Conservation (phyloP, 2,888 invertebrate genomes). For the Pyralis farinalis region DNA sequence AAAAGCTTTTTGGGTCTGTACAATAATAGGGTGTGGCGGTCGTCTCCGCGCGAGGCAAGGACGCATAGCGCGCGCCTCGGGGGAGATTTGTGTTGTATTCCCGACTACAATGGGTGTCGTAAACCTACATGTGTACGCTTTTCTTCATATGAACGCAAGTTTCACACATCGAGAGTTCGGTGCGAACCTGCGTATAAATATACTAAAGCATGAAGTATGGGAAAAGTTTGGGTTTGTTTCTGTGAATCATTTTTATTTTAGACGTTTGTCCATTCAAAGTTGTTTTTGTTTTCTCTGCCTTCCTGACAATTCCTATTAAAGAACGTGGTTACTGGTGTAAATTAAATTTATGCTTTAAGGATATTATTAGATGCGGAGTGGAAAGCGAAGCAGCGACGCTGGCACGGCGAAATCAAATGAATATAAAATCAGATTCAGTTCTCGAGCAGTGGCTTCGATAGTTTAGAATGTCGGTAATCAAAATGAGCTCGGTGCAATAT, state of each 20-base stretch:
- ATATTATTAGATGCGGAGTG: not conserved
- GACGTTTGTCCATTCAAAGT: too few relatives aligned
- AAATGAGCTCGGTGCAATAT: constrained; percentile 1
- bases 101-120: constrained; percentile 30
- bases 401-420: constrained; percentile 5
- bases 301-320: too few relatives aligned
- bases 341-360: not conserved
- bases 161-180: constrained; percentile 18
- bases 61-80: constrained; percentile 28
- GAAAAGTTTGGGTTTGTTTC: constrained; percentile 18
- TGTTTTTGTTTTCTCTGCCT: too few relatives aligned
- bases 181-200: constrained; percentile 20
- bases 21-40: constrained; percentile 33
- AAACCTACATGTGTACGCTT: constrained; percentile 26
- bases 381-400: not conserved
- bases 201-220: constrained; percentile 27
- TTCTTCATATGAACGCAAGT: constrained; percentile 25
- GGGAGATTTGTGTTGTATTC: constrained; percentile 44
- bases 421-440: constrained; percentile 5
- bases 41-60: constrained; percentile 15
- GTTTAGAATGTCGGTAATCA: constrained; percentile 8
- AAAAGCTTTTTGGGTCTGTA: constrained; percentile 41
- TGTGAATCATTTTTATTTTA: too few relatives aligned
- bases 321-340: too few relatives aligned
- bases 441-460: constrained; percentile 3